Evolutionary conservation across 2,888 invertebrate genomes (phyloP).

Genomic region (Drosophila anceps): DNA sequence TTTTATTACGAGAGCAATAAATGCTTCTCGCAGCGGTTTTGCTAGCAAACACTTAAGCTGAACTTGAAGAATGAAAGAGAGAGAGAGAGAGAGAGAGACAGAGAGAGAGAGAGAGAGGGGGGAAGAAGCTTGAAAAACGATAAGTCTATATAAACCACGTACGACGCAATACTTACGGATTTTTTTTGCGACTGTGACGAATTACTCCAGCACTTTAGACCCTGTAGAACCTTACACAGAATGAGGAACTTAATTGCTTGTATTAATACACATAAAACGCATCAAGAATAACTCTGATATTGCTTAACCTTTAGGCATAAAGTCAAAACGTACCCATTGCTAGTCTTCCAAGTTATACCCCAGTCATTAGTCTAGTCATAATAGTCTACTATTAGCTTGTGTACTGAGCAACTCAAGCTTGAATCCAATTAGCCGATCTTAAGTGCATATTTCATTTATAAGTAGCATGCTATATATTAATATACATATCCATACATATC

Average conservation of each 20-base stretch:
- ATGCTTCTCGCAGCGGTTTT: constrained; percentile 8
- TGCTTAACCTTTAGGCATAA: background rate
- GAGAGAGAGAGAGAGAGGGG: background rate
- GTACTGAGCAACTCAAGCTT: background rate
- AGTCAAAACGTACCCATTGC: background rate
- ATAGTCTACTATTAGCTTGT: background rate
- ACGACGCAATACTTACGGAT: background rate
- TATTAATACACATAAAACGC: background rate
- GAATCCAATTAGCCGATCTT: constrained; percentile 8
- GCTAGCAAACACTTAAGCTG: background rate
- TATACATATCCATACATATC: background rate
- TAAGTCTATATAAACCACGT: constrained; percentile 9
- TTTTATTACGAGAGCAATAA: constrained; percentile 2
- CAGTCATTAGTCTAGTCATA: background rate
- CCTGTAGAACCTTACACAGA: background rate
- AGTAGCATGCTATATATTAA: background rate
- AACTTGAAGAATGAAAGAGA: background rate
- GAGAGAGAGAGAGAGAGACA: background rate
- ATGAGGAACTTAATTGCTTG: background rate
- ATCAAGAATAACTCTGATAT: background rate
- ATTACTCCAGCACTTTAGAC: background rate
- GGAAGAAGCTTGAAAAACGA: constrained; percentile 7
- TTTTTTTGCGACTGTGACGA: background rate
- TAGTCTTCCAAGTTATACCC: background rate
- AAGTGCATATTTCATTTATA: background rate